Evolutionary conservation across 2,113 vertebrate species (phyloP).

Genomic region (Semnopithecus entellus): DNA sequence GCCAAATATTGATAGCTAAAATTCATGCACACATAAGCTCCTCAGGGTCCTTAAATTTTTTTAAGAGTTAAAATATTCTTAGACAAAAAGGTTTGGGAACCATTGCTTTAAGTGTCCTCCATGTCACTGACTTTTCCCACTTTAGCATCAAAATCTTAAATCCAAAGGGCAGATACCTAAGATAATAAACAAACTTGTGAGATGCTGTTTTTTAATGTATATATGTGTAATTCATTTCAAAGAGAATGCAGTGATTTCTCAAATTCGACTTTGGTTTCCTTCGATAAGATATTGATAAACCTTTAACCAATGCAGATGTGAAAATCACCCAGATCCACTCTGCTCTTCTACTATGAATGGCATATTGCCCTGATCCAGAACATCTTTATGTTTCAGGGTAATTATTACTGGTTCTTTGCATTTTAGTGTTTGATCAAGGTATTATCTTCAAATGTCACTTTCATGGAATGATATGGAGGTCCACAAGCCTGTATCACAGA

Average conservation of each 20-base stretch:
- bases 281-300: not conserved
- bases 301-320: not conserved
- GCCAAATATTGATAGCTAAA: not conserved
- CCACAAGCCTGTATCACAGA: not conserved
- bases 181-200: not conserved
- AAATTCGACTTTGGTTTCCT: not conserved
- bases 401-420: not conserved
- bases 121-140: not conserved
- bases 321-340: not conserved
- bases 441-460: not conserved
- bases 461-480: not conserved
- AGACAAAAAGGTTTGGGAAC: not conserved
- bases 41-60: not conserved
- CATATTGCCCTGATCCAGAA: not conserved
- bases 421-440: not conserved
- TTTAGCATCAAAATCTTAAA: not conserved
- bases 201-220: not conserved
- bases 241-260: not conserved
- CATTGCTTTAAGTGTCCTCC: not conserved
- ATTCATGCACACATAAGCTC: not conserved
- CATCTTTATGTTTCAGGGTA: not conserved
- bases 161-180: not conserved
- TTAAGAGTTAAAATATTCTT: not conserved
- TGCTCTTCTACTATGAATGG: not conserved
- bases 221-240: not conserved